Evolutionary conservation across 1,140 invertebrate species (phyloP).

Genomic region (Anoplophora glabripennis): DNA sequence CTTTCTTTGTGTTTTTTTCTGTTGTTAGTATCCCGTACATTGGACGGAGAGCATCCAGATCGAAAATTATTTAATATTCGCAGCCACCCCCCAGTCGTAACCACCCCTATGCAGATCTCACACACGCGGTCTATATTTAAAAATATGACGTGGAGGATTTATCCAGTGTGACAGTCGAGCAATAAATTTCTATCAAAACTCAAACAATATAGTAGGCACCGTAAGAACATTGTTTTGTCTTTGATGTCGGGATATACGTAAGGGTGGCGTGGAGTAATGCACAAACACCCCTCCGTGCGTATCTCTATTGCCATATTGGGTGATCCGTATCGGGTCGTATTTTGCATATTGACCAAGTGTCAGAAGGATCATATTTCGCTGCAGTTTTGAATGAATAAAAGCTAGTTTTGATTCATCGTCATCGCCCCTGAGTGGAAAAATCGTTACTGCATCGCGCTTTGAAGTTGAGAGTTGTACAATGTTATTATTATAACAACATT

Average conservation of each 20-base stretch:
- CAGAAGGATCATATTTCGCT: background rate
- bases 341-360: constrained; percentile 19
- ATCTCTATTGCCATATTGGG: constrained; percentile 15
- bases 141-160: constrained; percentile 19
- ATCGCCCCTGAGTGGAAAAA: too few relatives aligned
- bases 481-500: too few relatives aligned
- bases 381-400: background rate
- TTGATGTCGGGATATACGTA: constrained; percentile 11
- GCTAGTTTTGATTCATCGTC: too few relatives aligned
- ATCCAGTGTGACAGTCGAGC: constrained; percentile 9
- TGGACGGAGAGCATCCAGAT: too few relatives aligned
- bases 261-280: constrained; percentile 3
- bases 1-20: too few relatives aligned
- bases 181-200: constrained; percentile 20
- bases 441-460: too few relatives aligned
- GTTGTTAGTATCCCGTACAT: too few relatives aligned
- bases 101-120: background rate
- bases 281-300: constrained; percentile 4
- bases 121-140: constrained; percentile 9
- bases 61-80: too few relatives aligned
- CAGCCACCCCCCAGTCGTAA: too few relatives aligned
- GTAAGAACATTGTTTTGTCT: constrained; percentile 22
- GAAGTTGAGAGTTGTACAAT: too few relatives aligned
- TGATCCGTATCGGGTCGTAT: constrained; percentile 19
- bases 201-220: constrained; percentile 12